A percentile compares a stretch with the other conserved stretches of the same genome.
These are phyloP conservation scores for Ferdinandea cuprea DNA, from an alignment of 2,888 invertebrate genomes.

Conservation along the genomic window DNA sequence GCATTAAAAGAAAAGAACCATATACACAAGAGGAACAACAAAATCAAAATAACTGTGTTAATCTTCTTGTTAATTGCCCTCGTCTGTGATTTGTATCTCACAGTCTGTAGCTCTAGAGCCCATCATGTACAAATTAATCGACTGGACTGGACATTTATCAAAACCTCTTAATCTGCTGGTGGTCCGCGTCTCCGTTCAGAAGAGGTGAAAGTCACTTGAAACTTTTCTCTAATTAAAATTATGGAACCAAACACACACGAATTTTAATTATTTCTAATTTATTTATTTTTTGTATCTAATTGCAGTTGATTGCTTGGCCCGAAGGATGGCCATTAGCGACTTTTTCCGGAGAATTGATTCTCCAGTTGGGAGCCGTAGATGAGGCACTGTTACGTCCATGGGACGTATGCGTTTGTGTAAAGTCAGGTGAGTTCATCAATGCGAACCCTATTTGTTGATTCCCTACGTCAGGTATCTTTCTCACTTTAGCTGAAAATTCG, in stretches of 20 bases:
- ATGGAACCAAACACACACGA: not conserved
- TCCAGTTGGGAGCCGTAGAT: slow-evolving; percentile 87
- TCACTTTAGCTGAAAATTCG: slow-evolving; percentile 76
- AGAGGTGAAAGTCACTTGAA: slow-evolving; percentile 38
- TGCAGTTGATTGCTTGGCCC: slow-evolving; percentile 85
- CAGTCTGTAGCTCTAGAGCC: not conserved
- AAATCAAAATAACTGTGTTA: slow-evolving; percentile 28
- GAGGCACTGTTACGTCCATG: slow-evolving; percentile 85
- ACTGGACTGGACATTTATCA: slow-evolving; percentile 51
- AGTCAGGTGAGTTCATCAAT: slow-evolving; percentile 78
- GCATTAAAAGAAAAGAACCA: slow-evolving; percentile 50
- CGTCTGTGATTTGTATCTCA: slow-evolving; percentile 38
- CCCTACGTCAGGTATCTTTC: slow-evolving; percentile 75
- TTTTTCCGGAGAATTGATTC: slow-evolving; percentile 85
- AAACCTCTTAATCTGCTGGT: slow-evolving; percentile 35
- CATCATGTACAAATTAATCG: slow-evolving; percentile 47
- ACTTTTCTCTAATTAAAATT: not conserved
- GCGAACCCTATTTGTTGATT: slow-evolving; percentile 56
- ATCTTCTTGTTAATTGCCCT: slow-evolving; percentile 62
- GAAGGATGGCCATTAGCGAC: slow-evolving; percentile 88
- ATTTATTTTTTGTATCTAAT: slow-evolving; percentile 76
- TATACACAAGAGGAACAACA: not conserved
- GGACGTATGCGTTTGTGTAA: slow-evolving; percentile 87
- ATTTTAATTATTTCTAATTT: slow-evolving; percentile 35
- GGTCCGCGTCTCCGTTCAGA: slow-evolving; percentile 37